Base-by-base conservation (phyloP, 2,113 vertebrate genomes). In the Passer domesticus region DNA sequence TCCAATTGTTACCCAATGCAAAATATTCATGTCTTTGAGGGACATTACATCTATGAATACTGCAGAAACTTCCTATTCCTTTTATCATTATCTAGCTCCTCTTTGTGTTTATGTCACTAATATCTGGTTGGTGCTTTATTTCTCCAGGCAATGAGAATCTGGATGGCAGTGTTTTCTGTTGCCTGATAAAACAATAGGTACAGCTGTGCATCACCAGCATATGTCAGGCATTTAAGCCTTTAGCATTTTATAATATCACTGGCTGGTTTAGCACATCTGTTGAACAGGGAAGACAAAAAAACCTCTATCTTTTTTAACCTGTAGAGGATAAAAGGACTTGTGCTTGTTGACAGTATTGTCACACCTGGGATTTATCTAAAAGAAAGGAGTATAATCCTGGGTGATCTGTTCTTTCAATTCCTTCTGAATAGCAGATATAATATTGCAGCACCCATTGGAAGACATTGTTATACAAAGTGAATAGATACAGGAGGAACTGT, bases 401-500 rank as follows among this genome's bases (percentile, higher is more conserved):
- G 12, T 10, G 17, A 72, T 47, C 16, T 1, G 0, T 60, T 87
- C 41, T 72, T 89, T 84, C 22, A 78, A 24, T 49, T 73, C 13
- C 49, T 84, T 33, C 24, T 35, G 10, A 87, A 56, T 69, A 82
- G 52, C 37, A 64, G 31, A 79, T 44, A 53, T 31, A 55, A 70
- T 59, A 53, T 15, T 60, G 15, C 2, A 6, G 22, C 60, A 69
- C 35, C 13, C 16, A 6, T 12, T 39, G 15, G 43, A 81, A 95
- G 52, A 75, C 30, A 19, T 18, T 84, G 31, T 47, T 82, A 49
- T 5, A 78, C 44, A 50, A 35, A 68, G 35, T 43, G 13, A 56
- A 56, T 4, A 46, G 11, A 41, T n/a, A 25, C 1, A 12, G 0
- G 0, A 73, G 9, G 35, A 94, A 46, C 16, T 18, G 10, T 0